Evolutionary conservation across 2,888 invertebrate species (phyloP).

Genomic region (Cataglyphis livida): DNA sequence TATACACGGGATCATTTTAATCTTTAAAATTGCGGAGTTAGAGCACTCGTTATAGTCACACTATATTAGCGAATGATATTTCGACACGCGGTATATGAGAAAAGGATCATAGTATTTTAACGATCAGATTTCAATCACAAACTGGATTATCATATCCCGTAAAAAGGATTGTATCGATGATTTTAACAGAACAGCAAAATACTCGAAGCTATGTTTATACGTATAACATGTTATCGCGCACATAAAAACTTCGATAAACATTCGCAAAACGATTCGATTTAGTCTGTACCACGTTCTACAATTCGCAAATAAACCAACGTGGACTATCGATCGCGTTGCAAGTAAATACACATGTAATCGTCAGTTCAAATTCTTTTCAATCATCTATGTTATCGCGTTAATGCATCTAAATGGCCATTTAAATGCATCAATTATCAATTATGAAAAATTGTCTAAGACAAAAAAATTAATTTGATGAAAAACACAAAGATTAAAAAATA

Average conservation of each 20-base stretch:
- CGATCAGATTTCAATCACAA: conserved; percentile 42
- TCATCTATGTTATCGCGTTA: conserved; percentile 6
- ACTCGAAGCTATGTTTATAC: background rate
- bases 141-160: conserved; percentile 35
- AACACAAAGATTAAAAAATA: background rate
- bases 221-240: conserved; percentile 26
- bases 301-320: conserved; percentile 36
- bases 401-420: conserved; percentile 13
- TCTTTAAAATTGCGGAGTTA: background rate
- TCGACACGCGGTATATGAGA: background rate
- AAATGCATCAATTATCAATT: conserved; percentile 2
- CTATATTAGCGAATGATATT: background rate
- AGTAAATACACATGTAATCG: conserved; percentile 31
- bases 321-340: background rate
- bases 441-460: conserved; percentile 3
- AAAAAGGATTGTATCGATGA: conserved; percentile 20
- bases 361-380: conserved; percentile 24
- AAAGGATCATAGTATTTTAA: conserved; percentile 27
- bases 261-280: conserved; percentile 22
- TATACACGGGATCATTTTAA: background rate
- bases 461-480: background rate
- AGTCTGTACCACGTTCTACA: background rate
- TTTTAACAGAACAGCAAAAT: conserved; percentile 3
- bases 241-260: conserved; percentile 47
- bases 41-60: background rate